A percentile compares a stretch with the other conserved stretches of the same genome.
Evolutionary conservation across 1,140 invertebrate species (phyloP).

Genomic region (Calliopsis andreniformis): DNA sequence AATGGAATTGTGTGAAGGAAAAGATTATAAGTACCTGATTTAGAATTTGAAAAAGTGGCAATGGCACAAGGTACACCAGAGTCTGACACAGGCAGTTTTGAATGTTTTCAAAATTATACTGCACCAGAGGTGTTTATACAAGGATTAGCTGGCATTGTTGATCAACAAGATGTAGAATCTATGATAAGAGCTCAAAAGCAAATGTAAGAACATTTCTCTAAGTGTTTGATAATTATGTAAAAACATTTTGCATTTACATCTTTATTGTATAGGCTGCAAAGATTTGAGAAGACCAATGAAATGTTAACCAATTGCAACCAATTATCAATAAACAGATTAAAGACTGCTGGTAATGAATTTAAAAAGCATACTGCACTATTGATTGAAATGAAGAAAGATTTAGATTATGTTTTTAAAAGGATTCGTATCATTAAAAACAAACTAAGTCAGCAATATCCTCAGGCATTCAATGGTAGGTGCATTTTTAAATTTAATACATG

Average conservation of each 20-base stretch:
- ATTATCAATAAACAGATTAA: slow-evolving; percentile 89
- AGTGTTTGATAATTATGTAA: background rate
- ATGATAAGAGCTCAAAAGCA: slow-evolving; percentile 96
- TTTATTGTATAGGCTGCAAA: slow-evolving; percentile 88
- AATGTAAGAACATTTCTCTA: slow-evolving; percentile 86
- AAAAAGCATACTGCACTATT: slow-evolving; percentile 94
- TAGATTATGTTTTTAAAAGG: slow-evolving; percentile 90
- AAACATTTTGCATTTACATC: background rate
- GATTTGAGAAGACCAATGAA: slow-evolving; percentile 98
- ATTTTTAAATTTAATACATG: background rate
- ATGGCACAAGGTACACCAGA: slow-evolving; percentile 83
- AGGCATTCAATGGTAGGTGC: slow-evolving; percentile 86
- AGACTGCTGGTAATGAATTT: slow-evolving; percentile 91
- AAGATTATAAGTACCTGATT: background rate
- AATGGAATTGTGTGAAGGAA: background rate
- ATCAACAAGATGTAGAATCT: slow-evolving; percentile 94
- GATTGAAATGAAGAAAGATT: slow-evolving; percentile 88
- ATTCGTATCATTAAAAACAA: slow-evolving; percentile 90
- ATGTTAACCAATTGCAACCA: slow-evolving; percentile 98
- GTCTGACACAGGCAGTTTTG: slow-evolving; percentile 86
- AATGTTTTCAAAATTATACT: slow-evolving; percentile 94
- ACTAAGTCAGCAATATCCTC: slow-evolving; percentile 91
- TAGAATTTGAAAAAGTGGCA: slow-evolving; percentile 66
- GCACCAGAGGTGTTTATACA: slow-evolving; percentile 95
- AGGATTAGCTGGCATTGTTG: slow-evolving; percentile 93